Base-by-base conservation (phyloP, 2,797 vertebrate species). In the Melanotaenia parkinsoni region DNA sequence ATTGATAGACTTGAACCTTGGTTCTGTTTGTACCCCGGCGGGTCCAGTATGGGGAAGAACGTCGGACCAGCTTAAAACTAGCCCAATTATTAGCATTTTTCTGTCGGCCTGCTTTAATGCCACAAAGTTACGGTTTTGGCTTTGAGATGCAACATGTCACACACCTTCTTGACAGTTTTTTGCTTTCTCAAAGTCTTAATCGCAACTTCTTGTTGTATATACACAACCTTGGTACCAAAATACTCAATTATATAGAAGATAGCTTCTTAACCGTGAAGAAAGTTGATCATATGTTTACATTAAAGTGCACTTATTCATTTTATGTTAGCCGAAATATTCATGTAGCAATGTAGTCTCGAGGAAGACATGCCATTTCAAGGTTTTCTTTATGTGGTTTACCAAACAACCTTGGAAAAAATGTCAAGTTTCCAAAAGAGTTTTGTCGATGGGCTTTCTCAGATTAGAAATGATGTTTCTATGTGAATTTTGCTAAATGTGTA, bases 1-100 rank as follows among this genome's bases (percentile, higher is more conserved):
- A 65, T 24, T 12, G 13, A 1, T 50, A 62, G 84, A 88, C 72
- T 84, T 84, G 18, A 59, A 54, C 70, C 67, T 28, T 59, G 33
- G 14, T 58, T 59, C 56, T 63, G 58, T 63, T 78, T 60, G 72
- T 26, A 53, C 24, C 58, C 37, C 14, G 26, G 22, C 26, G 24
- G 56, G 53, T 58, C 66, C 11, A 58, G 35, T 51, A 9, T 11
- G 16, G 58, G 26, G 37, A 57, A 16, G 20, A 32, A 57, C 40
- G 35, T 40, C 33, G 63, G 10, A 58, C 35, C 1, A 8, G 33
- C 45, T 33, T 56, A 14, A 20, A 70, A 54, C 22, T 54, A 14
- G 12, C 24, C 24, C 12, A 54, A 2, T 9, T 22, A 22, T 51
- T 18, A 51, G n/a, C 47, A 54, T 3, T 53, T 53, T 26, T 3